Conservation (phyloP, 2,888 invertebrate species). For the Leptinotarsa peninsularis region DNA sequence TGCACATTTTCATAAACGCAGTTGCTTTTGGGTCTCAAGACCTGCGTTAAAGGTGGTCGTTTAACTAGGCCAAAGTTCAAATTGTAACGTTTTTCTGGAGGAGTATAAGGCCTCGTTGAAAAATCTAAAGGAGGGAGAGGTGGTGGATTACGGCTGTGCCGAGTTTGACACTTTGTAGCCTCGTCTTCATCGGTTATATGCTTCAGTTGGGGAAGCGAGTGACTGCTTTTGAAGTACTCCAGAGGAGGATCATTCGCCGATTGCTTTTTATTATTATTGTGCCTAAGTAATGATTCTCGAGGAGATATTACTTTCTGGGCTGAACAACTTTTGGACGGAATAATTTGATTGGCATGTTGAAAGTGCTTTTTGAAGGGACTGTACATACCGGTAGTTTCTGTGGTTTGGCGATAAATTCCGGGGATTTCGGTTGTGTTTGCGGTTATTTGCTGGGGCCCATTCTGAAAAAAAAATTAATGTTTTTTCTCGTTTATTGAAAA, state of each 20-base stretch:
- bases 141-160: slow-evolving; percentile 10
- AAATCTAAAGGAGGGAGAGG: slow-evolving; percentile 9
- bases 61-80: slow-evolving; percentile 58
- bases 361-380: slow-evolving; percentile 62
- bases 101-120: slow-evolving; percentile 52
- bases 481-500: not conserved
- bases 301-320: slow-evolving; percentile 61
- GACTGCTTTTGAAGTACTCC: slow-evolving; percentile 56
- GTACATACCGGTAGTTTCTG: slow-evolving; percentile 66
- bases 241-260: slow-evolving; percentile 40
- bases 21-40: slow-evolving; percentile 56
- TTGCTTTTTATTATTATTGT: slow-evolving; percentile 48
- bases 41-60: slow-evolving; percentile 29
- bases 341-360: slow-evolving; percentile 60
- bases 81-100: slow-evolving; percentile 63
- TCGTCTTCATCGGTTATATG: slow-evolving; percentile 29
- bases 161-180: not conserved
- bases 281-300: slow-evolving; percentile 52
- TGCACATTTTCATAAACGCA: slow-evolving; percentile 64
- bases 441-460: slow-evolving; percentile 60
- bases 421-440: slow-evolving; percentile 55
- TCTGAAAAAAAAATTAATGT: slow-evolving; percentile 53
- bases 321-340: slow-evolving; percentile 64
- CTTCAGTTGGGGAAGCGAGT: slow-evolving; percentile 57
- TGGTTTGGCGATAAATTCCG: slow-evolving; percentile 64